These are phyloP conservation scores for Thereva unica DNA, from an alignment of 2,888 invertebrate genomes.

Conservation along the genomic window DNA sequence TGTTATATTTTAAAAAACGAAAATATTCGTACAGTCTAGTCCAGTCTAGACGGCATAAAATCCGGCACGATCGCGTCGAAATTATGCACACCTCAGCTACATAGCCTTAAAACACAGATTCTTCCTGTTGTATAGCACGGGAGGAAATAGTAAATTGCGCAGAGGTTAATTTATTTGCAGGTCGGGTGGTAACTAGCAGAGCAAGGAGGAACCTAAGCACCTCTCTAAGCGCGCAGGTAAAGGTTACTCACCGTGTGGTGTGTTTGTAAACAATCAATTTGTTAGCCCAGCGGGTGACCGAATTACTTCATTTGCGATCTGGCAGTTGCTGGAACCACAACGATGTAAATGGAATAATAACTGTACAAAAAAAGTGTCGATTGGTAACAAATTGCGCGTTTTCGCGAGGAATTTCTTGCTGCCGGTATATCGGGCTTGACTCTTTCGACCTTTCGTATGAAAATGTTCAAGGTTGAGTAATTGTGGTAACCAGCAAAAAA, in stretches of 20 bases:
- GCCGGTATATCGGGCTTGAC: not conserved
- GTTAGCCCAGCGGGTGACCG: slow-evolving; percentile 18
- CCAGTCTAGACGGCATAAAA: too few species aligned
- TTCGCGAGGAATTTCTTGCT: not conserved
- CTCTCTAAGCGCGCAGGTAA: slow-evolving; percentile 1
- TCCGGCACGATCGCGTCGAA: too few species aligned
- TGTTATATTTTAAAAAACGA: too few species aligned
- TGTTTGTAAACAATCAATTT: slow-evolving; percentile 32
- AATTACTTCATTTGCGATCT: slow-evolving; percentile 2
- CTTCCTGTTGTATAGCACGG: too few species aligned
- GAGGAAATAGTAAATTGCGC: not conserved
- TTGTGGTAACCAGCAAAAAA: not conserved
- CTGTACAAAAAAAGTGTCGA: slow-evolving; percentile 11
- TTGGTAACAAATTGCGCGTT: slow-evolving; percentile 5
- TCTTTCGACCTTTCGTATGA: too few species aligned
- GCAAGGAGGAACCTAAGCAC: slow-evolving; percentile 1
- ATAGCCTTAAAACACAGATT: too few species aligned
- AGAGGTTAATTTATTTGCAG: slow-evolving; percentile 27
- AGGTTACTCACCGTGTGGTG: slow-evolving; percentile 9
- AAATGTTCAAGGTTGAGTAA: not conserved
- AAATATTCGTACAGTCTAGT: too few species aligned
- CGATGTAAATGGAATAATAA: too few species aligned
- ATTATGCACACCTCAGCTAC: too few species aligned
- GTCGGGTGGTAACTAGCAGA: not conserved
- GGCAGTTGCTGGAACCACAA: not conserved